phyloP scores from a whole-genome alignment of 2,113 vertebrate species.

The Xyrauchen texanus region DNA sequence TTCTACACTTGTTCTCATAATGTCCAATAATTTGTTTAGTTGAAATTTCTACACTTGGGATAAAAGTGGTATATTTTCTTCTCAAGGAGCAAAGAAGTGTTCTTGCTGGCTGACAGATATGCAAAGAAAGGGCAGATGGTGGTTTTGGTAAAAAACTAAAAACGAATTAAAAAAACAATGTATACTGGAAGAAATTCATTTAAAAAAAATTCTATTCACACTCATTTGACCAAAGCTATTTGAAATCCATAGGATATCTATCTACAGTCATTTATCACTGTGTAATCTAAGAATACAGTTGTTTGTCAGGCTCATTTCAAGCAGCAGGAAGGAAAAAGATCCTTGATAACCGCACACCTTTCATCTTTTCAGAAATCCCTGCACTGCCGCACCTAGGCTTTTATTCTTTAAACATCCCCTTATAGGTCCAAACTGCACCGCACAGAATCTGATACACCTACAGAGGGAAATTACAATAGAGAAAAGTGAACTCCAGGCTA shows the following conservation, averaged over 20 bases:
- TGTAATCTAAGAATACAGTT: slow-evolving; percentile 51
- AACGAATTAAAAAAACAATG: no score
- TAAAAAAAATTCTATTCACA: not conserved
- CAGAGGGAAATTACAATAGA: slow-evolving; percentile 37
- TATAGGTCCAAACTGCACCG: slow-evolving; percentile 50
- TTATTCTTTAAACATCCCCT: slow-evolving; percentile 52
- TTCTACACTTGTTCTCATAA: no score
- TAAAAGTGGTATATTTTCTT: no score
- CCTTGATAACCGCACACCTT: slow-evolving; percentile 54
- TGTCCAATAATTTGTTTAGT: no score
- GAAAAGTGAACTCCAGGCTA: slow-evolving; percentile 55
- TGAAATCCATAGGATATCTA: slow-evolving; percentile 43
- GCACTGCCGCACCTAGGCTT: slow-evolving; percentile 44
- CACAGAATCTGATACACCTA: slow-evolving; percentile 55
- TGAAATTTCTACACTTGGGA: no score
- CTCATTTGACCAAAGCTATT: not conserved
- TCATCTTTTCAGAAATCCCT: slow-evolving; percentile 57
- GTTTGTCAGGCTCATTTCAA: slow-evolving; percentile 54
- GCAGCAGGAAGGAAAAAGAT: slow-evolving; percentile 49
- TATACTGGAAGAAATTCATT: no score
- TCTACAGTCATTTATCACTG: slow-evolving; percentile 50
- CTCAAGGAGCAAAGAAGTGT: not conserved
- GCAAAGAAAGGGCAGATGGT: not conserved
- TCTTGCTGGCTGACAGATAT: not conserved
- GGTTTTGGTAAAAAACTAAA: not conserved